Percentiles rank a stretch among this genome's conserved stretches.
Evolutionary conservation across 2,113 vertebrate genomes (phyloP).

Genomic region (Sander vitreus): DNA sequence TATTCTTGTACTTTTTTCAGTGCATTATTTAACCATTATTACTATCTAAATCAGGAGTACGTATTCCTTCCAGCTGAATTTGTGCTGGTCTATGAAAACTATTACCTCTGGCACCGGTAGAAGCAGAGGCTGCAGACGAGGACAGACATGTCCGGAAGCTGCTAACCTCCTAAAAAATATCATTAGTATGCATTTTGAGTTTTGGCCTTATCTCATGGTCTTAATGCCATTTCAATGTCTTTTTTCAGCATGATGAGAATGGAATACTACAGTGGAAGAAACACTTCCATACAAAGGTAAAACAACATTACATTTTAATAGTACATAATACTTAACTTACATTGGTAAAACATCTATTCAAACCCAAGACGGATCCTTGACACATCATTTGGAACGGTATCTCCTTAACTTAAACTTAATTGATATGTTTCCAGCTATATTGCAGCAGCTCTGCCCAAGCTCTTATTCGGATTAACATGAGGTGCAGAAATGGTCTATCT

Average conservation of each 20-base stretch:
- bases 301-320: background rate
- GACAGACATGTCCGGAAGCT: slow-evolving; percentile 30
- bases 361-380: background rate
- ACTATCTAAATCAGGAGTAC: too few relatives aligned
- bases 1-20: too few relatives aligned
- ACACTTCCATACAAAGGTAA: background rate
- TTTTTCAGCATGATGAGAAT: background rate
- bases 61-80: slow-evolving; percentile 12
- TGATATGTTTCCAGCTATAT: background rate
- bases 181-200: slow-evolving; percentile 31
- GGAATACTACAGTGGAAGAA: background rate
- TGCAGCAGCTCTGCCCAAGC: background rate
- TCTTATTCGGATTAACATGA: slow-evolving; percentile 17
- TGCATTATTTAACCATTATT: too few relatives aligned
- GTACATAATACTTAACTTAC: background rate
- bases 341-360: background rate
- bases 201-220: slow-evolving; percentile 7
- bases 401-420: background rate
- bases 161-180: slow-evolving; percentile 26
- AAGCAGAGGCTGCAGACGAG: slow-evolving; percentile 25
- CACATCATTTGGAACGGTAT: background rate
- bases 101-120: slow-evolving; percentile 13
- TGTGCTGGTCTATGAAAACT: slow-evolving; percentile 36
- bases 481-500: background rate
- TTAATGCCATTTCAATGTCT: background rate